Percentiles rank a stretch among this genome's conserved stretches.
Conservation (phyloP, 2,797 vertebrate species). For the Sylvia borin region DNA sequence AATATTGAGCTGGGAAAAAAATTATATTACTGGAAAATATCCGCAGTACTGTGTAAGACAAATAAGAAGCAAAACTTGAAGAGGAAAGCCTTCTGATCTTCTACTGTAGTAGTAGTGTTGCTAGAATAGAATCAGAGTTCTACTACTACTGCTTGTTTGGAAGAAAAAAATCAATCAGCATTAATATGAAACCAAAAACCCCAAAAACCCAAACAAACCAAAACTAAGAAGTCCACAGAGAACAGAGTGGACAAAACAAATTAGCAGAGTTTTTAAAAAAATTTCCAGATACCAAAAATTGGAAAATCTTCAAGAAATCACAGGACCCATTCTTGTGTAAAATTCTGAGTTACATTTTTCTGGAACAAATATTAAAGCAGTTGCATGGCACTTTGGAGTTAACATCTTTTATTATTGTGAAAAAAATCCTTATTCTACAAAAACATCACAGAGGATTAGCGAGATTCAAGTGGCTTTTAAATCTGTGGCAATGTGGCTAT, state of each 20-base stretch:
- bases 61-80: not conserved
- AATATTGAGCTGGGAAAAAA: not conserved
- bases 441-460: not conserved
- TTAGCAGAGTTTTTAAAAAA: not conserved
- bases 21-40: not conserved
- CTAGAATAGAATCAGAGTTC: not conserved
- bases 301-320: not conserved
- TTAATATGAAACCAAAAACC: not conserved
- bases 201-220: not conserved
- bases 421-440: not conserved
- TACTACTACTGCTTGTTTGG: not conserved
- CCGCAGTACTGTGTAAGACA: not conserved
- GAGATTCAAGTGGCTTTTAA: not conserved
- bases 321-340: not conserved
- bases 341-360: not conserved
- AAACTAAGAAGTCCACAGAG: not conserved
- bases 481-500: no score
- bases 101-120: not conserved
- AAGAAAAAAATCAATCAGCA: not conserved
- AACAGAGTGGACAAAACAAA: no score
- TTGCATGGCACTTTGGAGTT: not conserved
- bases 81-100: not conserved
- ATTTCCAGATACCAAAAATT: not conserved
- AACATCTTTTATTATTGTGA: not conserved
- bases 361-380: not conserved